Conservation (phyloP, 2,888 invertebrate species). For the Penaeus monodon region DNA sequence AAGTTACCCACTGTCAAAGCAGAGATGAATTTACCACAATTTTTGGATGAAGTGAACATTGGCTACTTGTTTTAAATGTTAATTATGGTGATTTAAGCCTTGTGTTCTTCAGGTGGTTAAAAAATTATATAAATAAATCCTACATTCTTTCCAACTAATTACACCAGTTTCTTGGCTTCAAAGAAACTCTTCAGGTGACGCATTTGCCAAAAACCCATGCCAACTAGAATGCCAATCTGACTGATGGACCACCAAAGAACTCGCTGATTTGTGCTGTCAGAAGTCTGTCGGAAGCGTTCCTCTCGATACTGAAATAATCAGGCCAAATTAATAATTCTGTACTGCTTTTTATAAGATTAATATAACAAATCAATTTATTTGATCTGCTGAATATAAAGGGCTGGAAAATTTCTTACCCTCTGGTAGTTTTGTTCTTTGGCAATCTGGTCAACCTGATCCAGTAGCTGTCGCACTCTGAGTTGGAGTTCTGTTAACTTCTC, state of each 20-base stretch:
- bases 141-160: constrained; percentile 68
- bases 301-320: constrained; percentile 84
- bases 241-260: constrained; percentile 90
- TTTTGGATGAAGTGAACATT: too few species aligned
- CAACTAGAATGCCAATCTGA: constrained; percentile 89
- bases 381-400: constrained; percentile 6
- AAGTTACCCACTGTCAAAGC: too few species aligned
- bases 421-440: constrained; percentile 99
- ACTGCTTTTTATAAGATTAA: neutral
- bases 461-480: constrained; percentile 90
- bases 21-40: too few species aligned
- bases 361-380: neutral
- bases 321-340: constrained; percentile 10
- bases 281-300: constrained; percentile 96
- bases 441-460: constrained; percentile 98
- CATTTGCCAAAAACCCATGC: constrained; percentile 99
- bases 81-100: too few species aligned
- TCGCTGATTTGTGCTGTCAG: constrained; percentile 81
- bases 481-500: constrained; percentile 97
- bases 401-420: constrained; percentile 76
- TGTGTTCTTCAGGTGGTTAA: neutral
- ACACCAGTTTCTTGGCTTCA: constrained; percentile 98
- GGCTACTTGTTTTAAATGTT: too few species aligned
- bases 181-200: constrained; percentile 98
- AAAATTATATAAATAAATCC: neutral